These are phyloP conservation scores for Paragorgia papillata DNA, from an alignment of 92 coral and sea anemone species.

Conservation along the genomic window DNA sequence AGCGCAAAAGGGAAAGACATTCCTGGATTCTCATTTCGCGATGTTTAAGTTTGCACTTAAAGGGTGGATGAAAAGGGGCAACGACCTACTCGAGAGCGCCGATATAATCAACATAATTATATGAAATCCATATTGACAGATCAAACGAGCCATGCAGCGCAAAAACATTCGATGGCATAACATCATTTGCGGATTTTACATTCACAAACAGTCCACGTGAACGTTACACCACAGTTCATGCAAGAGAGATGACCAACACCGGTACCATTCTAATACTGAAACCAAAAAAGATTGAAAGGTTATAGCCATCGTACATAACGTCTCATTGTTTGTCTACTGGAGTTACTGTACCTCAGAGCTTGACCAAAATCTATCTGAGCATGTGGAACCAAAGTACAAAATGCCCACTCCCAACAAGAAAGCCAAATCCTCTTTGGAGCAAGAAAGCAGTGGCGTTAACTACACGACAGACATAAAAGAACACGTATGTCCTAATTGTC, in stretches of 20 bases:
- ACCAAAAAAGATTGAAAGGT: conserved; percentile 10
- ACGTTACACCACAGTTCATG: conserved; percentile 16
- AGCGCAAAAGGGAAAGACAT: conserved; percentile 69
- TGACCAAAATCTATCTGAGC: conserved; percentile 31
- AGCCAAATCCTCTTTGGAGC: background rate
- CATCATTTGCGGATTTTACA: conserved; percentile 52
- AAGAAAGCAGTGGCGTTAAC: too few species aligned
- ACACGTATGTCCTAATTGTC: too few species aligned
- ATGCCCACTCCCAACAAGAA: conserved; percentile 8
- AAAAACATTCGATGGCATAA: conserved; percentile 60
- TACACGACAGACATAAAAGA: too few species aligned
- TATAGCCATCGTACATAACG: background rate
- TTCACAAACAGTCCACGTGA: conserved; percentile 14
- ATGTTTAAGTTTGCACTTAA: conserved; percentile 54
- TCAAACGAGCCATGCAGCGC: conserved; percentile 40
- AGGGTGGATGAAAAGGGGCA: conserved; percentile 39
- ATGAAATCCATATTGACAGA: conserved; percentile 25
- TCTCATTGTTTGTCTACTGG: conserved; percentile 29
- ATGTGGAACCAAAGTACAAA: conserved; percentile 9
- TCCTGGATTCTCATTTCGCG: conserved; percentile 59
- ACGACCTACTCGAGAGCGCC: conserved; percentile 42
- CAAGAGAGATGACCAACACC: conserved; percentile 44
- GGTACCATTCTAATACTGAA: conserved; percentile 34
- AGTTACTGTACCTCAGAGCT: conserved; percentile 43
- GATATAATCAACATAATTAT: conserved; percentile 54